These are phyloP conservation scores for Microcaecilia unicolor DNA, from an alignment of 2,797 vertebrate genomes.

Conservation along the genomic window DNA sequence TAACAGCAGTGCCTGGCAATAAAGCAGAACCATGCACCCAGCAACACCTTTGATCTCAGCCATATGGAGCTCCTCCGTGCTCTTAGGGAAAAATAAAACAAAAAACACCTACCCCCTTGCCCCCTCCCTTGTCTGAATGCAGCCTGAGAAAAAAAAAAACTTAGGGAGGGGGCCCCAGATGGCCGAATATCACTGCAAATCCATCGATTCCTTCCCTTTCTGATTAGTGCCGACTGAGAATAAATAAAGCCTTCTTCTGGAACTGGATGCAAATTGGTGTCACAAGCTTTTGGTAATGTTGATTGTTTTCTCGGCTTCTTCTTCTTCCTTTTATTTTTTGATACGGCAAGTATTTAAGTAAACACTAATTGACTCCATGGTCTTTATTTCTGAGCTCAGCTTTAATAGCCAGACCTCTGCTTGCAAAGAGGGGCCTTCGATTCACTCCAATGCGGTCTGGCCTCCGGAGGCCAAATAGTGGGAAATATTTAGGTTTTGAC, in stretches of 20 bases:
- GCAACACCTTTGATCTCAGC: constrained; percentile 98
- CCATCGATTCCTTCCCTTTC: constrained; percentile 79
- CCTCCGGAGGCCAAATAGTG: too few relatives aligned
- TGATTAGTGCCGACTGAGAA: constrained; percentile 83
- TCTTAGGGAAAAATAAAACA: constrained; percentile 72
- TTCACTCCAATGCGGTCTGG: too few relatives aligned
- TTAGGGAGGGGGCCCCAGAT: constrained; percentile 81
- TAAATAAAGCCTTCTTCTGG: constrained; percentile 77
- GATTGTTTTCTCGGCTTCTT: constrained; percentile 66
- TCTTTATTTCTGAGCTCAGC: too few relatives aligned
- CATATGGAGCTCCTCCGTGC: constrained; percentile 92
- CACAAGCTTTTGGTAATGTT: constrained; percentile 58
- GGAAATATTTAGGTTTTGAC: too few relatives aligned
- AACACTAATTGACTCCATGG: constrained; percentile 34
- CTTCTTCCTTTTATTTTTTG: constrained; percentile 29
- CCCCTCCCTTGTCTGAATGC: constrained; percentile 75
- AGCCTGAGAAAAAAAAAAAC: constrained; percentile 72
- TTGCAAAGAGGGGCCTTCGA: too few relatives aligned
- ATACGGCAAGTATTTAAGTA: constrained; percentile 33
- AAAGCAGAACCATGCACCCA: constrained; percentile 98
- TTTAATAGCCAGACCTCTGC: too few relatives aligned
- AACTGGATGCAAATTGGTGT: constrained; percentile 70
- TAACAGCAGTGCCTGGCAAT: constrained; percentile 99
- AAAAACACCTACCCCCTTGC: too few relatives aligned
- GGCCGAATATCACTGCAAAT: constrained; percentile 69